Evolutionary conservation across 92 coral and sea anemone genomes (phyloP).

Genomic region (Umimayanthus chanpuru): DNA sequence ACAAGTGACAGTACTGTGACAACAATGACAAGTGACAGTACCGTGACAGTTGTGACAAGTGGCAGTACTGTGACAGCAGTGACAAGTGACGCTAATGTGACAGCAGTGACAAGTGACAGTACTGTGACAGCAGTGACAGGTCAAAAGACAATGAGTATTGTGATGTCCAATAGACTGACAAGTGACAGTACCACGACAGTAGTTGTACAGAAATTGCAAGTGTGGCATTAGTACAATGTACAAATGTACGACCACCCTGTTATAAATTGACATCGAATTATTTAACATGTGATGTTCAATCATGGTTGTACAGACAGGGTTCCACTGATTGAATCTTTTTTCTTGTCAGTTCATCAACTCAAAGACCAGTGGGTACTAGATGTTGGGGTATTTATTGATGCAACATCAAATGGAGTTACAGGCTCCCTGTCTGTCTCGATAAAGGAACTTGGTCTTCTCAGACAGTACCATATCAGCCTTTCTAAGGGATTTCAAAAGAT

Average conservation of each 20-base stretch:
- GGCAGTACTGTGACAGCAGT: slow-evolving; percentile 1
- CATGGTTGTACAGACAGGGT: background rate
- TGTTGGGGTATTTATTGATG: slow-evolving; percentile 65
- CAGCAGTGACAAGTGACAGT: background rate
- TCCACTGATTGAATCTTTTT: background rate
- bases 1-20: too few species aligned
- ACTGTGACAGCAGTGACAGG: background rate
- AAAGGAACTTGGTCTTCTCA: slow-evolving; percentile 61
- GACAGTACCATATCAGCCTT: slow-evolving; percentile 54
- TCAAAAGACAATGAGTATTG: background rate
- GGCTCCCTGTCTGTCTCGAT: slow-evolving; percentile 67
- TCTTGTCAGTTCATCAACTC: slow-evolving; percentile 26
- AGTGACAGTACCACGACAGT: too few species aligned
- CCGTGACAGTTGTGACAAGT: too few species aligned
- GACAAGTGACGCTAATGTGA: background rate
- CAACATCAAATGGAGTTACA: slow-evolving; percentile 54
- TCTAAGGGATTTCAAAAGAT: slow-evolving; percentile 62
- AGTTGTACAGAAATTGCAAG: too few species aligned
- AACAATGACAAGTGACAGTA: too few species aligned
- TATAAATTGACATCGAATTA: background rate
- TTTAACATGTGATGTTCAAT: background rate
- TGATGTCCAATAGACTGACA: background rate
- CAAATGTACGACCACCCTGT: background rate
- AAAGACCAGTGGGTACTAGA: slow-evolving; percentile 72
- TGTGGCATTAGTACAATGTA: too few species aligned